Evolutionary conservation across 2,888 invertebrate species (phyloP).

Genomic region (Tetranychus truncatus): DNA sequence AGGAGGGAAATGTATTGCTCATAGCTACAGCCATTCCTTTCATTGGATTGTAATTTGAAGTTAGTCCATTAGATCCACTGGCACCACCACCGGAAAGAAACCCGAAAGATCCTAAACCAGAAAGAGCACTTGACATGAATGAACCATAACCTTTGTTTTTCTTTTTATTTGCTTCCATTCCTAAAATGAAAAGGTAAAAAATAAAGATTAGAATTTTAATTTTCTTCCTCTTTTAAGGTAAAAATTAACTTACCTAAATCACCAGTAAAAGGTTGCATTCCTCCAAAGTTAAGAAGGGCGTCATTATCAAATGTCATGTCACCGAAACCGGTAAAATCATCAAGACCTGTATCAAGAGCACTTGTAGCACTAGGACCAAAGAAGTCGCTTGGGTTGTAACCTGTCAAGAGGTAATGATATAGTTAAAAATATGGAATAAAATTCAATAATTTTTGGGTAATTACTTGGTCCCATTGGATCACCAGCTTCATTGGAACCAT

Average conservation of each 20-base stretch:
- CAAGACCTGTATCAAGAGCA: background rate
- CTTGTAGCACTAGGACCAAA: background rate
- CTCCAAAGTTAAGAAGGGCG: background rate
- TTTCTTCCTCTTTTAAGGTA: background rate
- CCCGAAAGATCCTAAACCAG: background rate
- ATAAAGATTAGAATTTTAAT: background rate
- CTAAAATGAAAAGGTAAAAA: background rate
- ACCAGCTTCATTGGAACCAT: background rate
- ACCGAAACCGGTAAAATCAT: background rate
- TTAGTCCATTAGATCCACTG: background rate
- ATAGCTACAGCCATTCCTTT: conserved; percentile 1
- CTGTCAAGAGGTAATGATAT: background rate
- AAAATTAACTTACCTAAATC: background rate
- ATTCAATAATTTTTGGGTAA: background rate
- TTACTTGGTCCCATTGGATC: conserved; percentile 6
- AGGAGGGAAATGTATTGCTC: conserved; percentile 7
- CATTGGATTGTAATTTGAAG: background rate
- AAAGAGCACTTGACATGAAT: conserved; percentile 6
- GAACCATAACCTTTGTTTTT: conserved; percentile 9
- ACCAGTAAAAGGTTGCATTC: background rate
- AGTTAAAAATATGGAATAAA: background rate
- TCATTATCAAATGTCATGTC: conserved; percentile 4
- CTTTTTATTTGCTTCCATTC: background rate
- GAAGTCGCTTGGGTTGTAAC: conserved; percentile 5
- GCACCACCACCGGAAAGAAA: background rate